A percentile compares a stretch with the other conserved stretches of the same genome.
These are phyloP conservation scores for Drosophila mulleri DNA, from an alignment of 2,888 invertebrate genomes.

Conservation along the genomic window DNA sequence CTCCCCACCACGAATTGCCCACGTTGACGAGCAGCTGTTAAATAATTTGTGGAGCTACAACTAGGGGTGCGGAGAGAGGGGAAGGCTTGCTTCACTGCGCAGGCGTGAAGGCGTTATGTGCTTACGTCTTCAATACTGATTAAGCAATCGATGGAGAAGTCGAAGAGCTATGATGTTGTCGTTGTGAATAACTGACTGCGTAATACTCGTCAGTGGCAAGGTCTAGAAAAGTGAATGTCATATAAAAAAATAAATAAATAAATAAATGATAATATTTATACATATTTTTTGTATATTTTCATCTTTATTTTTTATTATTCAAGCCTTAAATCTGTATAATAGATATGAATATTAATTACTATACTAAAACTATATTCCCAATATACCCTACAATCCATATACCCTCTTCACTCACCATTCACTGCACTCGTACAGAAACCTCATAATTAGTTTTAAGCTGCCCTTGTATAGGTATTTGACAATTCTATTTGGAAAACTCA, in stretches of 20 bases:
- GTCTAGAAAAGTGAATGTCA: background rate
- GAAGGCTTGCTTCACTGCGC: slow-evolving; percentile 42
- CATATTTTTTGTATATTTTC: too few relatives aligned
- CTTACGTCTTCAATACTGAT: slow-evolving; percentile 40
- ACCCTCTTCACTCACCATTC: background rate
- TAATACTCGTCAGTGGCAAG: background rate
- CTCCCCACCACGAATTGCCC: slow-evolving; percentile 16
- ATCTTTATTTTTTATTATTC: too few relatives aligned
- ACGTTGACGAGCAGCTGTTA: slow-evolving; percentile 27
- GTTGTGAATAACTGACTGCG: background rate
- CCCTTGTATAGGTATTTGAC: slow-evolving; percentile 30
- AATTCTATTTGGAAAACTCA: slow-evolving; percentile 17
- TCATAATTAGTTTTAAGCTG: slow-evolving; percentile 51
- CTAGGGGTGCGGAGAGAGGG: background rate
- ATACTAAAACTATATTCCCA: too few relatives aligned
- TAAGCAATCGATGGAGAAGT: slow-evolving; percentile 47
- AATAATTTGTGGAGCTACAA: slow-evolving; percentile 30
- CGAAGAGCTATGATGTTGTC: slow-evolving; percentile 18
- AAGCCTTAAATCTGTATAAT: too few relatives aligned
- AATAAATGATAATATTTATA: too few relatives aligned
- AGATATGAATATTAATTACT: too few relatives aligned
- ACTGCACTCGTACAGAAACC: slow-evolving; percentile 31
- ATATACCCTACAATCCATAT: background rate
- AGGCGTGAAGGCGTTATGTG: slow-evolving; percentile 62
- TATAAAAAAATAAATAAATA: too few relatives aligned